Evolutionary conservation across 2,113 vertebrate genomes (phyloP).

Genomic region (Tupaia tana): DNA sequence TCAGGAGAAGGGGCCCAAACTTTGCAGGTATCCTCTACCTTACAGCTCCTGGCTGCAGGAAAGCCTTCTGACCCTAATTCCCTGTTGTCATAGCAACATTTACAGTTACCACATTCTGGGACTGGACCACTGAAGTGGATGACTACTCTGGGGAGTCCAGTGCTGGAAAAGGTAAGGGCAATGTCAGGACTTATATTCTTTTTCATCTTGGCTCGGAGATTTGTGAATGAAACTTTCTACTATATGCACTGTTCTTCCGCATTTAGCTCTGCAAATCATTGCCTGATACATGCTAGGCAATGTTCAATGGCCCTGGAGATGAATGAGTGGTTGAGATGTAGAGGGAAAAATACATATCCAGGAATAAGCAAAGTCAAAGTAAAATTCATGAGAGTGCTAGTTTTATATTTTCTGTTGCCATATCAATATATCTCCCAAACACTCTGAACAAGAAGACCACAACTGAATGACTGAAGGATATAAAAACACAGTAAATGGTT

Average conservation of each 20-base stretch:
- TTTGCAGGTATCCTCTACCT: not conserved
- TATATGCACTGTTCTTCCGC: not conserved
- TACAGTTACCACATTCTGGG: not conserved
- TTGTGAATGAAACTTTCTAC: not conserved
- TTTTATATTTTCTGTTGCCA: not conserved
- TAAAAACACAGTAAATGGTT: too few relatives aligned
- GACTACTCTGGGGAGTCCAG: not conserved
- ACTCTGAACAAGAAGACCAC: not conserved
- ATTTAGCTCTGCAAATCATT: not conserved
- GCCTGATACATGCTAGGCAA: not conserved
- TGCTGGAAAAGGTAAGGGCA: constrained; percentile 19
- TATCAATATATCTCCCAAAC: not conserved
- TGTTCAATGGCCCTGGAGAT: not conserved
- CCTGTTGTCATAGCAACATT: constrained; percentile 34
- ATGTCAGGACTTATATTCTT: not conserved
- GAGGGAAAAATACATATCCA: not conserved
- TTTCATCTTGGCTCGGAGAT: not conserved
- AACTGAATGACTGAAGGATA: too few relatives aligned
- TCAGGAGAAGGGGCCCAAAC: not conserved
- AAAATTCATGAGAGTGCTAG: not conserved
- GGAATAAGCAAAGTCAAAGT: not conserved
- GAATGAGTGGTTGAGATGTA: not conserved
- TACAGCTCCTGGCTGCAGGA: not conserved
- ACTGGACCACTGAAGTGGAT: not conserved
- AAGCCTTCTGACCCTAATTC: not conserved